Evolutionary conservation across 1,140 invertebrate genomes (phyloP).

Genomic region (Panagrolaimus sp.): DNA sequence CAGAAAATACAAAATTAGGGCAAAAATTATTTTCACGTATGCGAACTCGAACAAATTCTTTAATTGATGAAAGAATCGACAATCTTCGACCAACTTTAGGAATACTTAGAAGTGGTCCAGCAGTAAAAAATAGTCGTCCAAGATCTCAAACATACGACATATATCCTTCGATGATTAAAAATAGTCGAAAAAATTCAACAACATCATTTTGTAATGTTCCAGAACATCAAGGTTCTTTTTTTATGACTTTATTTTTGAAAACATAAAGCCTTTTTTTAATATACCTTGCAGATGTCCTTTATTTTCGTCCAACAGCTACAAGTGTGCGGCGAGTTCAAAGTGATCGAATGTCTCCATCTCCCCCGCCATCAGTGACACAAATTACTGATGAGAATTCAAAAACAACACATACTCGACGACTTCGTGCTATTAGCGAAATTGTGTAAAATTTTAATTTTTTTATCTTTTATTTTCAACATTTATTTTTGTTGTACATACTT

Average conservation of each 20-base stretch:
- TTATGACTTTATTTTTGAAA: too few species aligned
- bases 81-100: conserved; percentile 10
- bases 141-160: too few species aligned
- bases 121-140: too few species aligned
- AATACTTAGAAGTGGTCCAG: neutral
- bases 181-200: too few species aligned
- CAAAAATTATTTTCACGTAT: neutral
- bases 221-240: too few species aligned
- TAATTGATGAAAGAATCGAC: neutral
- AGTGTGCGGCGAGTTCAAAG: conserved; percentile 1
- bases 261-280: too few species aligned
- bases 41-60: neutral
- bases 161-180: too few species aligned
- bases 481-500: too few species aligned
- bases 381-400: too few species aligned
- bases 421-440: neutral
- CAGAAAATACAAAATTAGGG: neutral
- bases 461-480: neutral
- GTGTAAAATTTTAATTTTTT: neutral
- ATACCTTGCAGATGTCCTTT: too few species aligned
- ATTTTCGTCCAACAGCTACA: neutral
- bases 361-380: too few species aligned
- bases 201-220: too few species aligned
- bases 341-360: neutral
- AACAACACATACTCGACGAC: neutral